Evolutionary conservation across 2,113 vertebrate genomes (phyloP).

Genomic region (Ochotona princeps): DNA sequence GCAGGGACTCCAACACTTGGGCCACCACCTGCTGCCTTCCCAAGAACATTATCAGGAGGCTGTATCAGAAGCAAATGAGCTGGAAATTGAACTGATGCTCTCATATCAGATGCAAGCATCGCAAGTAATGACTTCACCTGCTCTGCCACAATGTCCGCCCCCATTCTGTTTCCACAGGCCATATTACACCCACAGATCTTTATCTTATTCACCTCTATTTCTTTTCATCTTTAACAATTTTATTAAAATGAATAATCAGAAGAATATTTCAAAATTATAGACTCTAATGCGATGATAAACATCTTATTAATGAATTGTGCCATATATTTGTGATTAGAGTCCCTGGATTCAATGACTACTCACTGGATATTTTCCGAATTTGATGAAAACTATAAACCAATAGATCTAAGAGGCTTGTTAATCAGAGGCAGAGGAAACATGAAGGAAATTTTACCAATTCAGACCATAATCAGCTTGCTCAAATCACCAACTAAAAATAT

Average conservation of each 20-base stretch:
- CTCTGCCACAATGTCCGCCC: too few relatives aligned
- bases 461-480: not conserved
- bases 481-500: not conserved
- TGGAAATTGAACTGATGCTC: too few relatives aligned
- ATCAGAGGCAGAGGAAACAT: not conserved
- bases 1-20: too few relatives aligned
- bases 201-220: not conserved
- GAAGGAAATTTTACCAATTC: not conserved
- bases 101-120: too few relatives aligned
- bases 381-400: not conserved
- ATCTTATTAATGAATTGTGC: not conserved
- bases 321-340: not conserved
- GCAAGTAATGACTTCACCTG: too few relatives aligned
- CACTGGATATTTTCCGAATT: not conserved
- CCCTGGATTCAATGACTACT: not conserved
- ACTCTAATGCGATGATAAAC: not conserved
- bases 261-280: not conserved
- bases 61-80: too few relatives aligned
- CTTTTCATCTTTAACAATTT: slow-evolving; percentile 25
- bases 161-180: not conserved
- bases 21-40: too few relatives aligned
- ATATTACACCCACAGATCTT: not conserved
- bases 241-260: not conserved
- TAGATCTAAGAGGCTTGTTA: not conserved
- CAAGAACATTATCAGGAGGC: too few relatives aligned